These are phyloP conservation scores for Sakesphorus luctuosus DNA, from an alignment of 2,113 vertebrate genomes.

Conservation along the genomic window DNA sequence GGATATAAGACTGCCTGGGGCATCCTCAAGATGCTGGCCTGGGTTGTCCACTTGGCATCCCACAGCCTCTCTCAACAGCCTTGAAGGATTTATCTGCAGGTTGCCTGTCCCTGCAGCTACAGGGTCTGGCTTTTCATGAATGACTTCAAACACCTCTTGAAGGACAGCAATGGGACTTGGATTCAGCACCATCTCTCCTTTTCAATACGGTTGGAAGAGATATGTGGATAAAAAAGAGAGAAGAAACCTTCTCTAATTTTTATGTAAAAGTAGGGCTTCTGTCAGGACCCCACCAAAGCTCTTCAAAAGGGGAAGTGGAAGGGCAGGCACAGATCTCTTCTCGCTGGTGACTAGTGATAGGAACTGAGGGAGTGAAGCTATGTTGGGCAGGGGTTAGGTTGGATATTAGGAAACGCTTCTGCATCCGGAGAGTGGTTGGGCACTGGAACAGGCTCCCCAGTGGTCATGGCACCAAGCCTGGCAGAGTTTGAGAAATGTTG, in stretches of 20 bases:
- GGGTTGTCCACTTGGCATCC: not conserved
- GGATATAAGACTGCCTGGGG: not conserved
- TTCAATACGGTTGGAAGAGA: not conserved
- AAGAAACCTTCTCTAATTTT: not conserved
- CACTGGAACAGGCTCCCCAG: not conserved
- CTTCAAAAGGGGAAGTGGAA: not conserved
- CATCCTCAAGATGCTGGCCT: not conserved
- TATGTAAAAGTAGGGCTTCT: not conserved
- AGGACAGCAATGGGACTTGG: not conserved
- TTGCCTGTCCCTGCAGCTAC: not conserved
- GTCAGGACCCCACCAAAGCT: not conserved
- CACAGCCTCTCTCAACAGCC: not conserved
- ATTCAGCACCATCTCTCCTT: not conserved
- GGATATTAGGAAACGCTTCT: not conserved
- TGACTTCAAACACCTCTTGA: not conserved
- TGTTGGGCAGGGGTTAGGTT: not conserved
- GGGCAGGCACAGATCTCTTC: not conserved
- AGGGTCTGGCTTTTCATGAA: not conserved
- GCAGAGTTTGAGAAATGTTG: not conserved
- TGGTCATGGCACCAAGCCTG: not conserved
- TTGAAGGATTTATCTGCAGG: not conserved
- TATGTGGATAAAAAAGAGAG: not conserved
- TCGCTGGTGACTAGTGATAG: not conserved
- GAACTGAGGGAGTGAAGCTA: accelerated
- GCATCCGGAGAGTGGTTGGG: not conserved